Evolutionary conservation across 2,797 vertebrate genomes (phyloP).

Genomic region (Falco cherrug): DNA sequence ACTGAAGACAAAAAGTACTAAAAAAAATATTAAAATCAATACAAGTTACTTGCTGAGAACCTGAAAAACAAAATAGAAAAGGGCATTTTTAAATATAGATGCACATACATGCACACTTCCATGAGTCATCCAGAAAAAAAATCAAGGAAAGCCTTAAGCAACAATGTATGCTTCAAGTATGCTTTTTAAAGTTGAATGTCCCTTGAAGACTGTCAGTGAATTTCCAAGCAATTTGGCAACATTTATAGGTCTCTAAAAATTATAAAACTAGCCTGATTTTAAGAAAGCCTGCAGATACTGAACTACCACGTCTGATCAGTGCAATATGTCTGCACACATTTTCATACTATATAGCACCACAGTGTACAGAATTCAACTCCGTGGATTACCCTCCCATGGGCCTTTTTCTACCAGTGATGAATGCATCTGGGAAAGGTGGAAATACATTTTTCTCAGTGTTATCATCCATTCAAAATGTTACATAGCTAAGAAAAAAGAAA

Average conservation of each 20-base stretch:
- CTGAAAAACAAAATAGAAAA: not conserved
- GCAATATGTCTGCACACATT: not conserved
- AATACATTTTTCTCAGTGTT: not conserved
- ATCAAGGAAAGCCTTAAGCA: not conserved
- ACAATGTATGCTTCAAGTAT: not conserved
- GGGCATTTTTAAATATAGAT: not conserved
- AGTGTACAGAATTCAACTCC: not conserved
- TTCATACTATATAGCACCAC: not conserved
- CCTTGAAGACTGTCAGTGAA: not conserved
- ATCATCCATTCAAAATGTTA: not conserved
- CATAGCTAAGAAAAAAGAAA: not conserved
- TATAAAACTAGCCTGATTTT: not conserved
- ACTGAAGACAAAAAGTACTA: not conserved
- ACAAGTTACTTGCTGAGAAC: not conserved
- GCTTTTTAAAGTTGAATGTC: not conserved
- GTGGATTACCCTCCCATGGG: not conserved
- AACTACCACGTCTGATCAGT: not conserved
- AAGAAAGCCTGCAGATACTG: not conserved
- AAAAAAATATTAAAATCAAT: not conserved
- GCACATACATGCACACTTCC: not conserved
- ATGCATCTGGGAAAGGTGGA: not conserved
- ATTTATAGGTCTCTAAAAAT: not conserved
- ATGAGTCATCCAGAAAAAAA: not conserved
- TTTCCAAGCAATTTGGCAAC: slow-evolving; percentile 16
- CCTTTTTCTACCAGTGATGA: not conserved